phyloP scores from a whole-genome alignment of 2,797 vertebrate species.

The Chrysocyon brachyurus region DNA sequence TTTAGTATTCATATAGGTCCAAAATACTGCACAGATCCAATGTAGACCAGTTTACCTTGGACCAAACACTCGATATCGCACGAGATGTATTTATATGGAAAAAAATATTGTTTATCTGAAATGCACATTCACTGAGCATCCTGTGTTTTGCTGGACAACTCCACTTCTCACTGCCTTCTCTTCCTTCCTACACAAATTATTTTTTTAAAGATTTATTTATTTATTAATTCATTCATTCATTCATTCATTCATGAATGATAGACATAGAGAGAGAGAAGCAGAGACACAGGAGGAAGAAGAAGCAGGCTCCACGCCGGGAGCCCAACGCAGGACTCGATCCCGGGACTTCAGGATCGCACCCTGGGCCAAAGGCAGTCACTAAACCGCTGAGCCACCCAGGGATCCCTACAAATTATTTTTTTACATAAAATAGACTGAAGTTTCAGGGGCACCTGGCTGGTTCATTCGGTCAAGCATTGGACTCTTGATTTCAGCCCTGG shows the following conservation, averaged over 20 bases:
- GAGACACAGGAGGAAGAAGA: too few relatives aligned
- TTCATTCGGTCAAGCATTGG: neutral
- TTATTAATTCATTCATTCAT: too few relatives aligned
- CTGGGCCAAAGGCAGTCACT: too few relatives aligned
- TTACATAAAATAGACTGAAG: neutral
- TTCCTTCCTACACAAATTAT: neutral
- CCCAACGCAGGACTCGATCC: too few relatives aligned
- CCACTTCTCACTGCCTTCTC: neutral
- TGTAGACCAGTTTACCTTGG: neutral
- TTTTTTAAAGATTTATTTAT: neutral
- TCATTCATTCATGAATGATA: too few relatives aligned
- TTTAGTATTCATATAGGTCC: neutral
- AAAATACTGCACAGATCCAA: neutral
- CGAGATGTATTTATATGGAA: neutral
- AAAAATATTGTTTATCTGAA: constrained; percentile 18
- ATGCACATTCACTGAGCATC: neutral
- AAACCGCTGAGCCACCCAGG: too few relatives aligned
- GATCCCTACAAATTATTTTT: neutral
- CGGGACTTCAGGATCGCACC: too few relatives aligned
- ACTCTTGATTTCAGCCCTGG: neutral
- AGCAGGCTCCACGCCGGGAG: too few relatives aligned
- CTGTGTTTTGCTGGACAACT: neutral
- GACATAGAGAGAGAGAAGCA: too few relatives aligned
- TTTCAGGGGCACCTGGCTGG: neutral
- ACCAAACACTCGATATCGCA: neutral